A percentile compares a stretch with the other conserved stretches of the same genome.
Conservation (phyloP, 64 coral and sea anemone species). For the Porites lutea region DNA sequence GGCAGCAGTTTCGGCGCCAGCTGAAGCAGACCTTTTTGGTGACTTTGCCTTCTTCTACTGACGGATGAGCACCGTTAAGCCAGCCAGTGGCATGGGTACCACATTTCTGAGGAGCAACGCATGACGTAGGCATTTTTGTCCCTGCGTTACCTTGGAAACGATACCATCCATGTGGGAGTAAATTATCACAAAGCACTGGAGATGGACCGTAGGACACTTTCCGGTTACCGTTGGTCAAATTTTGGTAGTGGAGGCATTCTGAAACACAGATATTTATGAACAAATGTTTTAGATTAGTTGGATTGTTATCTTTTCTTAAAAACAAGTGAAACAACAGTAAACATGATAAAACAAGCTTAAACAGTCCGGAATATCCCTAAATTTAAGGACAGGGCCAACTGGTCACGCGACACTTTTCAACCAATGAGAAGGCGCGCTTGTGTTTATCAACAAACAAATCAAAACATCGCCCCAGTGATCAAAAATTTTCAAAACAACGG, state of each 20-base stretch:
- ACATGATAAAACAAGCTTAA: too few relatives aligned
- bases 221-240: not conserved
- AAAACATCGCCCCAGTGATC: too few relatives aligned
- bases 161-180: not conserved
- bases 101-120: not conserved
- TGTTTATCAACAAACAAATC: too few relatives aligned
- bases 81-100: not conserved
- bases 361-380: too few relatives aligned
- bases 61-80: not conserved
- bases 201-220: not conserved
- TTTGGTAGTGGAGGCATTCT: not conserved
- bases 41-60: not conserved
- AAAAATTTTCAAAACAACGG: too few relatives aligned
- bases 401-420: too few relatives aligned
- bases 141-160: not conserved
- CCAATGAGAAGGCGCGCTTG: too few relatives aligned
- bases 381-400: too few relatives aligned
- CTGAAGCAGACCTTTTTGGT: not conserved
- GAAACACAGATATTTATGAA: not conserved
- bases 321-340: too few relatives aligned
- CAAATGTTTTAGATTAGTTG: not conserved
- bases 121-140: not conserved
- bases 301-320: too few relatives aligned
- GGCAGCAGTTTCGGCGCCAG: not conserved
- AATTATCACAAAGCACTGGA: not conserved